These are phyloP conservation scores for Hermodice carunculata DNA, from an alignment of 2,888 invertebrate genomes.

Conservation along the genomic window DNA sequence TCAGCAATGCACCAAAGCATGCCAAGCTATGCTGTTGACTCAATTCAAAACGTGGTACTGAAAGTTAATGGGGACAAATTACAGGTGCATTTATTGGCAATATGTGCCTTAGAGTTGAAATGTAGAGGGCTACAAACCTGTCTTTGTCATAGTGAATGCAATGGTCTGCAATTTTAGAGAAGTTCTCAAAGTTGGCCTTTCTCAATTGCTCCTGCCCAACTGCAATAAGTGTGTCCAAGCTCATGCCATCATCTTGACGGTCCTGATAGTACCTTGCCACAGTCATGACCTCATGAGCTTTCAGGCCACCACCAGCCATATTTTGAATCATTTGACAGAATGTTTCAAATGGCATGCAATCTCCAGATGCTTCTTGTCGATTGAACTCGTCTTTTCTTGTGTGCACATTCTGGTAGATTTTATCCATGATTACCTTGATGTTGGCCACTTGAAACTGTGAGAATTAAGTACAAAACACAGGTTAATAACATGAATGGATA, in stretches of 20 bases:
- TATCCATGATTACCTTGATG: slow-evolving; percentile 49
- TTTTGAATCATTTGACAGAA: slow-evolving; percentile 51
- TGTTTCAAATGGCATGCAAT: slow-evolving; percentile 44
- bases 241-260: slow-evolving; percentile 46
- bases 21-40: no score
- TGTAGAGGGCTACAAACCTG: slow-evolving; percentile 49
- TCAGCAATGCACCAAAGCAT: no score
- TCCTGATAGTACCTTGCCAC: slow-evolving; percentile 49
- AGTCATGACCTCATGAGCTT: slow-evolving; percentile 64
- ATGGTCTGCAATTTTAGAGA: slow-evolving; percentile 56
- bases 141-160: slow-evolving; percentile 57
- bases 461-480: no score
- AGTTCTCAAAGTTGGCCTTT: slow-evolving; percentile 66
- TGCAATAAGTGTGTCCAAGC: slow-evolving; percentile 53
- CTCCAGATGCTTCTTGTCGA: slow-evolving; percentile 21
- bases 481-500: no score
- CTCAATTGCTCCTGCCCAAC: slow-evolving; percentile 65
- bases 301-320: slow-evolving; percentile 43
- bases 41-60: no score
- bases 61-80: no score
- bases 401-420: slow-evolving; percentile 45
- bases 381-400: slow-evolving; percentile 47
- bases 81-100: no score
- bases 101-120: background rate
- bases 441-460: slow-evolving; percentile 59